A percentile compares a stretch with the other conserved stretches of the same genome.
These are phyloP conservation scores for Pollimyrus isidori DNA, from an alignment of 2,113 vertebrate genomes.

Conservation along the genomic window DNA sequence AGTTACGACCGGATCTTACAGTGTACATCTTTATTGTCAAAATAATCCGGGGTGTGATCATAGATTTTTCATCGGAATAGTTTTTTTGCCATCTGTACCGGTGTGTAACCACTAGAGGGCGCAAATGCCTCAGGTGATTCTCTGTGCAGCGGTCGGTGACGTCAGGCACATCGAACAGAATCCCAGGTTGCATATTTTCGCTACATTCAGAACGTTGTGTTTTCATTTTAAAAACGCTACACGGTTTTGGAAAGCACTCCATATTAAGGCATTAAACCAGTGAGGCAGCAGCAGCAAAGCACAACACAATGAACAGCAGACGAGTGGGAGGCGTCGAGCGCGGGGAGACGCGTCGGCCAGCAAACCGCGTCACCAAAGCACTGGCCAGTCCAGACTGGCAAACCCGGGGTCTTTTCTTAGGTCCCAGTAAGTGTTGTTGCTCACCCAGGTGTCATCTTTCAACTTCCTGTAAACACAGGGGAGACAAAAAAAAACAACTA, in stretches of 20 bases:
- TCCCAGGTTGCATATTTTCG: constrained; percentile 41
- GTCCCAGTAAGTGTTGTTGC: constrained; percentile 87
- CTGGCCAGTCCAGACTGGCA: constrained; percentile 71
- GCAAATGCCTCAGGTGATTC: constrained; percentile 11
- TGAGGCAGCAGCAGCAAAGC: constrained; percentile 29
- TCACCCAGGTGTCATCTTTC: constrained; percentile 81
- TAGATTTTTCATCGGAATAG: background rate
- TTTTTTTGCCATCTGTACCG: constrained; percentile 21
- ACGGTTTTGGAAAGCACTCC: constrained; percentile 49
- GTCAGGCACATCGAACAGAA: constrained; percentile 26
- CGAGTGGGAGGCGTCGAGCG: constrained; percentile 13
- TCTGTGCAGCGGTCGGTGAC: constrained; percentile 29
- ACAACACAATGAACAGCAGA: constrained; percentile 27
- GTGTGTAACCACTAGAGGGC: constrained; percentile 19
- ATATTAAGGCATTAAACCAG: constrained; percentile 57
- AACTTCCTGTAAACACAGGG: constrained; percentile 66
- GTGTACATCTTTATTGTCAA: constrained; percentile 29
- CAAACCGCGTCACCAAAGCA: constrained; percentile 74
- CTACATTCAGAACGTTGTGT: constrained; percentile 43
- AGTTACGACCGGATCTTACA: constrained; percentile 42
- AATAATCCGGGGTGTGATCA: constrained; percentile 27
- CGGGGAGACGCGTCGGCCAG: background rate
- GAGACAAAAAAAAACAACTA: background rate
- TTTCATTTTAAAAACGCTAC: constrained; percentile 48
- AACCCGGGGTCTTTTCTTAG: constrained; percentile 81